Evolutionary conservation across 2,888 invertebrate species (phyloP).

Genomic region (Sabatieria punctata): DNA sequence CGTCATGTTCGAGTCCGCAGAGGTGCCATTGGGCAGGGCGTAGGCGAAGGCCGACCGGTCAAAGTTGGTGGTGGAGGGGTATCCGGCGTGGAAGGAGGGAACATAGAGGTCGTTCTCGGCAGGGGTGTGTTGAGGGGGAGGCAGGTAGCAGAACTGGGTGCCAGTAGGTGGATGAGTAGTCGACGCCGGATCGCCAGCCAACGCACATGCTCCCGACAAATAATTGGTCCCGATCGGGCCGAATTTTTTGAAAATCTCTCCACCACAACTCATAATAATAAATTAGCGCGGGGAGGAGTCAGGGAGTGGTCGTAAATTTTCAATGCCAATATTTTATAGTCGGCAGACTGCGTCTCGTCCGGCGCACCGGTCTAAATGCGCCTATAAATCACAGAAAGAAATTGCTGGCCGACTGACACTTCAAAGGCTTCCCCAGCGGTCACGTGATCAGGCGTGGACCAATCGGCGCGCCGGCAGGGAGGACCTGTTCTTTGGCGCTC

Average conservation of each 20-base stretch:
- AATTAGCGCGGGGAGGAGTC: background rate
- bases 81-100: background rate
- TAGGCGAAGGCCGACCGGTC: background rate
- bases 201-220: too few species aligned
- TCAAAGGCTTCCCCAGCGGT: background rate
- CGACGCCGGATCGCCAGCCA: background rate
- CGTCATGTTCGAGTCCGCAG: background rate
- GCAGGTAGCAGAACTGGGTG: background rate
- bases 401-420: background rate
- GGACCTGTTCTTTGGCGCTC: too few species aligned
- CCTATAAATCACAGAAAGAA: slow-evolving; percentile 5
- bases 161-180: background rate
- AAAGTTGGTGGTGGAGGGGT: background rate
- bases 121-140: background rate
- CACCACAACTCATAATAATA: slow-evolving; percentile 2
- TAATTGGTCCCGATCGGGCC: too few species aligned
- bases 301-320: background rate
- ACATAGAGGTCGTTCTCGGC: background rate
- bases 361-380: background rate
- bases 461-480: background rate
- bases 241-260: background rate
- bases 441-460: slow-evolving; percentile 1
- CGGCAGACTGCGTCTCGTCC: background rate
- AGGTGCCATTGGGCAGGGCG: background rate
- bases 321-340: background rate